Conservation (phyloP, 2,888 invertebrate genomes). For the Gasteruption jaculator region DNA sequence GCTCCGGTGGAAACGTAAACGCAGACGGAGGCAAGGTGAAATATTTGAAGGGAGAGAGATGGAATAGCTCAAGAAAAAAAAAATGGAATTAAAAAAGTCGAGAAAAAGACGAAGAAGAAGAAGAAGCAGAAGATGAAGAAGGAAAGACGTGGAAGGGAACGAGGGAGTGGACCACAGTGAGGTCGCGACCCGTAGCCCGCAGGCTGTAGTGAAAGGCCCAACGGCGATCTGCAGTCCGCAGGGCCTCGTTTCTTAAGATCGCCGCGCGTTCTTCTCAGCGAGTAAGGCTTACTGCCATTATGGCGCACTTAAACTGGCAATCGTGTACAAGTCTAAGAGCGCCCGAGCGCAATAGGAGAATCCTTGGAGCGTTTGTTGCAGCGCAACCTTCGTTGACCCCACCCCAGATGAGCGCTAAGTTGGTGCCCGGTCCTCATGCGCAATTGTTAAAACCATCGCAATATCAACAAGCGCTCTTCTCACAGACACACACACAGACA, state of each 20-base stretch:
- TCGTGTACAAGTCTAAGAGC: slow-evolving; percentile 37
- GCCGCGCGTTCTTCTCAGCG: slow-evolving; percentile 40
- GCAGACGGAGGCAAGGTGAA: slow-evolving; percentile 23
- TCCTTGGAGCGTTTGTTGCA: slow-evolving; percentile 30
- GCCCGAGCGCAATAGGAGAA: slow-evolving; percentile 28
- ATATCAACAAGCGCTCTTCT: too few species aligned
- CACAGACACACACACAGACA: too few species aligned
- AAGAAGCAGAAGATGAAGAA: slow-evolving; percentile 17
- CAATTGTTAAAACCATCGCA: too few species aligned
- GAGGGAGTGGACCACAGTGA: slow-evolving; percentile 47
- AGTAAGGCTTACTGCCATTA: slow-evolving; percentile 36
- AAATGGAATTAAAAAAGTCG: slow-evolving; percentile 1
- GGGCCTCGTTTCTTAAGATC: slow-evolving; percentile 38
- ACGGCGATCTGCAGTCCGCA: slow-evolving; percentile 40
- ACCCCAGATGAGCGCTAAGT: too few species aligned
- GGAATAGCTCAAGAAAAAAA: slow-evolving; percentile 14
- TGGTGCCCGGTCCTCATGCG: too few species aligned
- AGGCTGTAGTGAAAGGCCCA: slow-evolving; percentile 49
- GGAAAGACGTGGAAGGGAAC: slow-evolving; percentile 30
- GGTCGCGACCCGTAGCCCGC: slow-evolving; percentile 50
- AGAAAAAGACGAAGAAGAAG: slow-evolving; percentile 9
- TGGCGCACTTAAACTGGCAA: slow-evolving; percentile 44
- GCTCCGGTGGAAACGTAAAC: slow-evolving; percentile 32
- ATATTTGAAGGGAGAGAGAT: slow-evolving; percentile 17
- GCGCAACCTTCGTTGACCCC: slow-evolving; percentile 38